These are phyloP conservation scores for Aspidoscelis tigris DNA, from an alignment of 2,113 vertebrate species.

Conservation along the genomic window DNA sequence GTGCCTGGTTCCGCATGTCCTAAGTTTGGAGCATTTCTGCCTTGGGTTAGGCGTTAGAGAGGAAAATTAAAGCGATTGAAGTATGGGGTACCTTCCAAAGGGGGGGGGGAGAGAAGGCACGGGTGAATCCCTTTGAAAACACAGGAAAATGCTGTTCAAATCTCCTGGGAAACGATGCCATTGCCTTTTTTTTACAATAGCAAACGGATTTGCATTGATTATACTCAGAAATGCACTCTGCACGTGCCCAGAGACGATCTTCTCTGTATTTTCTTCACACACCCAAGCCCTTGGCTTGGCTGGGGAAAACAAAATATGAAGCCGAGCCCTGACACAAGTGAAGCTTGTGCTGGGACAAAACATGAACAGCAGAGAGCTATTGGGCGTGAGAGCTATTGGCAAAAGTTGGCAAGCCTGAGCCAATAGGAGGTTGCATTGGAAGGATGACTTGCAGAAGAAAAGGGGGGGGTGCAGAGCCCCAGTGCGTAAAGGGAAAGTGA, in stretches of 20 bases:
- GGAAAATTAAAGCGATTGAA: neutral
- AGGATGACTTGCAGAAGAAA: conserved; percentile 36
- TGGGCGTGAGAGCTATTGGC: conserved; percentile 5
- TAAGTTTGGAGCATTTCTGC: neutral
- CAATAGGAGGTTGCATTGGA: neutral
- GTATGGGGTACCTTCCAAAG: neutral
- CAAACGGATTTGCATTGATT: neutral
- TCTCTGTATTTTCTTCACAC: neutral
- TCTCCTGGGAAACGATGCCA: no score
- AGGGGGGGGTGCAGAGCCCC: conserved; percentile 13
- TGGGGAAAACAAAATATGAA: neutral
- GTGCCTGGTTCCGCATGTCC: neutral
- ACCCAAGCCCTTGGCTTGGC: neutral
- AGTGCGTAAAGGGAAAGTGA: conserved; percentile 45
- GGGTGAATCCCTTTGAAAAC: neutral
- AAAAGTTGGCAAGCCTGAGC: neutral
- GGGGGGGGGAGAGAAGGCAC: no score
- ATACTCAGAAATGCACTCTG: neutral
- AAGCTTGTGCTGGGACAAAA: neutral
- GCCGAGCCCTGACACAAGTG: neutral
- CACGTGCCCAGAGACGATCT: neutral
- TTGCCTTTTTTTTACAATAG: neutral
- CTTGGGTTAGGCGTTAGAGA: neutral
- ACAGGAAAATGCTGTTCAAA: neutral
- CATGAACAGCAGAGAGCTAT: neutral